Base-by-base conservation (phyloP, 2,888 invertebrate species). In the Erebia aethiops region DNA sequence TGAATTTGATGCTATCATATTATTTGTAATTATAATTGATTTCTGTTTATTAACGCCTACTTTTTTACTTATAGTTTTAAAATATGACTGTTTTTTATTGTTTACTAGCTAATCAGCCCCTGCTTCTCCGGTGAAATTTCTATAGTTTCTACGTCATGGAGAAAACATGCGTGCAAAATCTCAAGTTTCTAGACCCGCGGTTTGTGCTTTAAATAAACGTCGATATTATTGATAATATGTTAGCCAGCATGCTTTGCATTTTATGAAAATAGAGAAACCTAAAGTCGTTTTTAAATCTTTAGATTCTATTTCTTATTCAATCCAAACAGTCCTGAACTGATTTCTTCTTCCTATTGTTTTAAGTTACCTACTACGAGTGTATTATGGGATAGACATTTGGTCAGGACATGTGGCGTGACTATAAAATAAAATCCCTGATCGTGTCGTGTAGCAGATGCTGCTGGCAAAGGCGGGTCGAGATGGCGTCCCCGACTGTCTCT, bases 391-490 rank as follows among this genome's bases (percentile, higher is more conserved):
- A 65, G 69, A 65, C 67, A 67, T 70, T 71, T 70, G 72, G 70
- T 70, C 41, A 80, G 79, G 79, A 86, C 85, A 85, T 85, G 83
- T 87, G 88, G 81, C 78, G 81, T 80, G 78, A 71, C 83, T 86
- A 86, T 88, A 85, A 87, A 86, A 88, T 84, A 84, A 87, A 87
- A 88, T 85, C 81, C 84, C 87, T 86, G 83, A 81, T 85, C 83
- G 84, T 58, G 52, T 60, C 67, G 52, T 79, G 78, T 82, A 87
- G 87, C 89, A 90, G 89, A 90, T 89, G 88, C 83, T 86, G 80
- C 84, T 81, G 84, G 82, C 84, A 83, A 84, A 82, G 81, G 82
- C 83, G 81, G 78, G 78, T 75, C 81, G 80, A 35, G 35, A 35
- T 35, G 35, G 35, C 7, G 35, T 70, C 79, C 80, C 79, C 80